phyloP scores from a whole-genome alignment of 1,140 invertebrate genomes.

The Lerema accius region DNA sequence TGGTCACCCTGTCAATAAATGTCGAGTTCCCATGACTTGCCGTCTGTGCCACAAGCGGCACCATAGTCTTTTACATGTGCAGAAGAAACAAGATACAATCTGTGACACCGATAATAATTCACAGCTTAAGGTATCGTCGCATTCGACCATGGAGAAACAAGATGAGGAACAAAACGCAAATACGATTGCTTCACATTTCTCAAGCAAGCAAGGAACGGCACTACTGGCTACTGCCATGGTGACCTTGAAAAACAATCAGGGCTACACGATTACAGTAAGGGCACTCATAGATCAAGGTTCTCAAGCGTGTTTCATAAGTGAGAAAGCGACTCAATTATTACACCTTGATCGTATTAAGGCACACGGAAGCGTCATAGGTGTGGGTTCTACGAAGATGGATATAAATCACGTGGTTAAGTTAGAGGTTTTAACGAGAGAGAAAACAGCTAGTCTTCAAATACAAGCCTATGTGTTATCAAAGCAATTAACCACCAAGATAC shows the following conservation, averaged over 20 bases:
- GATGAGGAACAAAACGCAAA: neutral
- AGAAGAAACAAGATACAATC: slow-evolving; percentile 1
- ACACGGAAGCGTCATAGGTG: slow-evolving; percentile 4
- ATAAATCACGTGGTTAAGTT: slow-evolving; percentile 35
- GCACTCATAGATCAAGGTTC: slow-evolving; percentile 41
- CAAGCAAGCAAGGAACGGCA: neutral
- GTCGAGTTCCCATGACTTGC: slow-evolving; percentile 26
- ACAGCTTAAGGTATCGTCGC: neutral
- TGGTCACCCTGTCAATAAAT: slow-evolving; percentile 29
- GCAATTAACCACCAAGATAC: slow-evolving; percentile 46
- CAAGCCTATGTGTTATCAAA: slow-evolving; percentile 42
- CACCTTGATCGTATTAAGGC: slow-evolving; percentile 12
- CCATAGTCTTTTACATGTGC: slow-evolving; percentile 39
- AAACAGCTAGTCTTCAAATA: slow-evolving; percentile 21
- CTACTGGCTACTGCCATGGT: slow-evolving; percentile 41
- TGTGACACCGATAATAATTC: neutral
- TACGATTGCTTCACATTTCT: slow-evolving; percentile 13
- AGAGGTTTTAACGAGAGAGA: slow-evolving; percentile 31
- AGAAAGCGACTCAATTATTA: slow-evolving; percentile 36
- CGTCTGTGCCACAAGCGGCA: slow-evolving; percentile 38
- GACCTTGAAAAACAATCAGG: neutral
- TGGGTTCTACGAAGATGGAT: slow-evolving; percentile 1
- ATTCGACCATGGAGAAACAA: neutral
- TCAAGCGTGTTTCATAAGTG: slow-evolving; percentile 38
- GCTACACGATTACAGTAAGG: slow-evolving; percentile 23